phyloP scores from a whole-genome alignment of 1,140 invertebrate genomes.

The Achatina immaculata region DNA sequence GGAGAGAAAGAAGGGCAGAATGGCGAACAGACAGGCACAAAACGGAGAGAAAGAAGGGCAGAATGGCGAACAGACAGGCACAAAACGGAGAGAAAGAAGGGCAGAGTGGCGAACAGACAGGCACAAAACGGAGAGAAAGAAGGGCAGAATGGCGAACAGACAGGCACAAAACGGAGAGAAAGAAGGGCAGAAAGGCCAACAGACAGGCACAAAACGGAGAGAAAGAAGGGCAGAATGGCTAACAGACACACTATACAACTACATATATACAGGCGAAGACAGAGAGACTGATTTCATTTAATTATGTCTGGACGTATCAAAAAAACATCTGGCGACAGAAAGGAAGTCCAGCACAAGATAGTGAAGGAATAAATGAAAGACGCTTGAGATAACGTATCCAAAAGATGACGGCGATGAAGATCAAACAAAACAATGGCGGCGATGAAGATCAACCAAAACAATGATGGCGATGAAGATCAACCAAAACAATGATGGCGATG shows the following conservation, averaged over 20 bases:
- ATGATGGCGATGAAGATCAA: no score
- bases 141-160: neutral
- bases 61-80: conserved; percentile 19
- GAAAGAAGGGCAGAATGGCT: neutral
- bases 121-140: neutral
- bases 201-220: neutral
- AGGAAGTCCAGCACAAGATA: no score
- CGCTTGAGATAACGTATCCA: no score
- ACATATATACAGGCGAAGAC: conserved; percentile 12
- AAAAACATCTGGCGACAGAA: no score
- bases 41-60: neutral
- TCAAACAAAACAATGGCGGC: no score
- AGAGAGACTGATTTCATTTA: conserved; percentile 14
- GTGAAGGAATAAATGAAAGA: no score
- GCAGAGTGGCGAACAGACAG: conserved; percentile 42
- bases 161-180: conserved; percentile 2
- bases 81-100: conserved; percentile 18
- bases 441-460: no score
- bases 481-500: no score
- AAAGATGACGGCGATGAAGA: no score
- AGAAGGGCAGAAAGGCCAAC: neutral
- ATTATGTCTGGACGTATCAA: no score
- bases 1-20: neutral
- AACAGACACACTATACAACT: neutral
- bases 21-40: conserved; percentile 7